Conservation (phyloP, 2,113 vertebrate species). For the Nothobranchius furzeri region DNA sequence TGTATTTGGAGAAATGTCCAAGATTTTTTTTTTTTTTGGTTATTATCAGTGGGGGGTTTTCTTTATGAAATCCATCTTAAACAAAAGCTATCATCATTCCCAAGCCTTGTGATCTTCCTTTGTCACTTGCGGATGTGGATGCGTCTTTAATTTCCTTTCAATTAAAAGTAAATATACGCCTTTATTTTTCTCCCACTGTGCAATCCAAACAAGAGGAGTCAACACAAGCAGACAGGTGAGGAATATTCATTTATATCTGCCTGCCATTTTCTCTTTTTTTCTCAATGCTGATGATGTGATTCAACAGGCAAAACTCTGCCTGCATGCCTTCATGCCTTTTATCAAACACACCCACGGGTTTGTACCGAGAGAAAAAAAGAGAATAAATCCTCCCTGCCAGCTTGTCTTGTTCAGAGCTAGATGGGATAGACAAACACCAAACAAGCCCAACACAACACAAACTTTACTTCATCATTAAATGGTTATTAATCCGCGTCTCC, state of each 20-base stretch:
- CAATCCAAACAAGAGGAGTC: constrained; percentile 85
- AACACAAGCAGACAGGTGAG: constrained; percentile 83
- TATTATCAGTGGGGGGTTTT: constrained; percentile 82
- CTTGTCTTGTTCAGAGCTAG: constrained; percentile 69
- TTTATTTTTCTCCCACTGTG: constrained; percentile 82
- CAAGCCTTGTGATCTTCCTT: constrained; percentile 79
- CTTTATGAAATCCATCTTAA: constrained; percentile 86
- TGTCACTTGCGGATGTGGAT: constrained; percentile 83
- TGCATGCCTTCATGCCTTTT: constrained; percentile 63
- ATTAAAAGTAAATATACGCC: constrained; percentile 86
- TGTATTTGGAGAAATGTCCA: constrained; percentile 87
- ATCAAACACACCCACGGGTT: constrained; percentile 66
- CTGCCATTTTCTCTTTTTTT: constrained; percentile 53
- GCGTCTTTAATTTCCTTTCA: constrained; percentile 88
- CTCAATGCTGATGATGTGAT: constrained; percentile 73
- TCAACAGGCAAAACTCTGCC: constrained; percentile 73
- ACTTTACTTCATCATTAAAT: constrained; percentile 75
- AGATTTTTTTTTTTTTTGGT: constrained; percentile 75
- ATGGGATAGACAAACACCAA: constrained; percentile 64
- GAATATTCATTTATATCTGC: constrained; percentile 82
- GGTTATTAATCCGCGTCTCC: constrained; percentile 70
- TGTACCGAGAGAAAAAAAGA: constrained; percentile 26
- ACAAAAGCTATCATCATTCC: constrained; percentile 84
- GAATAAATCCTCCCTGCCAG: constrained; percentile 39
- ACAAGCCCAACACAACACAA: constrained; percentile 66